Evolutionary conservation across 2,888 invertebrate species (phyloP), one percentile per base, ranked within the genome.

Genomic region (Troides aeacus): DNA sequence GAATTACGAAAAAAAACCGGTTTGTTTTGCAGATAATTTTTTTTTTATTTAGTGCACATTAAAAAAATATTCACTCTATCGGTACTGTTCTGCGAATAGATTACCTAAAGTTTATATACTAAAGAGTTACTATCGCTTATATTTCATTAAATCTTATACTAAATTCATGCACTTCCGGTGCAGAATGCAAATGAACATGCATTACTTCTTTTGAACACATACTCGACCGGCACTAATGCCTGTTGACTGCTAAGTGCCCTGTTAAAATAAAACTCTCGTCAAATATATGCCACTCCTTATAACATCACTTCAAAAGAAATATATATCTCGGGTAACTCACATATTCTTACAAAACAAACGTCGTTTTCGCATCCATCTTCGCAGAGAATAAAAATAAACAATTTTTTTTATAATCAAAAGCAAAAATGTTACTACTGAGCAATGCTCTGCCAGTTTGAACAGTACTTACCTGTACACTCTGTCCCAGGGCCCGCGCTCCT

Each of bases 401-500:
- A 79, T 87, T 88, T 67, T 46, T 88, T 69, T 89, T 88, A 90
- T 86, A 46, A 88, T 85, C 82, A 78, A 87, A 80, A 80, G 84
- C 79, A 79, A 79, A 84, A 42, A 81, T 73, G 79, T 77, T 82
- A 79, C 86, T 89, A 90, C 90, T 90, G 87, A 88, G 90, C 90
- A 88, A 89, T 74, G 74, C 46, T 46, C 46, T 46, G 15, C 46
- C 15, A 3, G 46, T 12, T 46, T 46, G 46, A 46, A 46, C 78
- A 39, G 69, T 61, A 76, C 82, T 81, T 91, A 93, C 93, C 95
- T 96, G 88, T 96, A 97, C 68, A 96, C 94, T 78, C 96, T 94
- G 81, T 97, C 97, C 97, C 97, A 97, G 18, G 97, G 96, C 21
- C 96, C 96, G 75, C 96, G 94, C 84, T 97, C 97, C 84, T 96